Conservation (phyloP, 1,140 invertebrate genomes). For the Formica exsecta region DNA sequence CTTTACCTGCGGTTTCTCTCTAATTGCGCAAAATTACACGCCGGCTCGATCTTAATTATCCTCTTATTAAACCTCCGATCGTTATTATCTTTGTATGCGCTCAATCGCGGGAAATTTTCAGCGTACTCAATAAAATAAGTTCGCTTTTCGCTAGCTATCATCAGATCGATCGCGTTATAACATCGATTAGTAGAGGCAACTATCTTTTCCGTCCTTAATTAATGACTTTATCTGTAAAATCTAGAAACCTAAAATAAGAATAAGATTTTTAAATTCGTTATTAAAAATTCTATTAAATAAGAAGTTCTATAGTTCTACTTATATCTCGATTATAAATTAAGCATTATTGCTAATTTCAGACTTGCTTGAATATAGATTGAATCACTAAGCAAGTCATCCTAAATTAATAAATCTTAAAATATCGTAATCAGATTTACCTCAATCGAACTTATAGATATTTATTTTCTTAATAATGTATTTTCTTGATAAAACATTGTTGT, state of each 20-base stretch:
- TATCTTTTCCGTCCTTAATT: background rate
- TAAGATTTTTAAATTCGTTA: background rate
- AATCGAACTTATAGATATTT: background rate
- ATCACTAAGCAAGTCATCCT: background rate
- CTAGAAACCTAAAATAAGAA: background rate
- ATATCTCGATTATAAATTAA: background rate
- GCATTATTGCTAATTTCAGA: background rate
- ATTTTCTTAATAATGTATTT: background rate
- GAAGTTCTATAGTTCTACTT: background rate
- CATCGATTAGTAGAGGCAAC: background rate
- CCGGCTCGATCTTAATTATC: constrained; percentile 20
- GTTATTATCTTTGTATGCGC: constrained; percentile 33
- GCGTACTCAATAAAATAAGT: background rate
- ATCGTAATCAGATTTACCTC: background rate
- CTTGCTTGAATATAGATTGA: background rate
- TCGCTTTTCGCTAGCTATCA: constrained; percentile 37
- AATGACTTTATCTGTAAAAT: background rate
- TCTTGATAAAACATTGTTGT: background rate
- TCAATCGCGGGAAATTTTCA: background rate
- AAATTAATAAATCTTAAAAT: background rate
- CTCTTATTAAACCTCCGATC: constrained; percentile 32
- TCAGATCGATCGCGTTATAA: constrained; percentile 2
- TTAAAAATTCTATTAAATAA: background rate
- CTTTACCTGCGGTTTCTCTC: constrained; percentile 59
- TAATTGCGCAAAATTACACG: constrained; percentile 67